Evolutionary conservation across 2,888 invertebrate species (phyloP).

Genomic region (Melinaea marsaeus): DNA sequence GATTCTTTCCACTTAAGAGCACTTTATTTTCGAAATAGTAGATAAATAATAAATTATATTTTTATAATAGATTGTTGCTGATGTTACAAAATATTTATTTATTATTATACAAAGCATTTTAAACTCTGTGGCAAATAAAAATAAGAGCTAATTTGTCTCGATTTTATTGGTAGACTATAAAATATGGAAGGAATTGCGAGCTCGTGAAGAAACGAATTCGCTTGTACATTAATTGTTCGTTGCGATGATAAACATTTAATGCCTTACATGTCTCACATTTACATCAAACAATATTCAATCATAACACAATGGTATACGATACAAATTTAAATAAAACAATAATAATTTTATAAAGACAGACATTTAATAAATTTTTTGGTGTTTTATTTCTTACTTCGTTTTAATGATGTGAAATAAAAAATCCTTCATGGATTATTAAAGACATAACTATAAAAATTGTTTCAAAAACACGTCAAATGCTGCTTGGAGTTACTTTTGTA

Average conservation of each 20-base stretch:
- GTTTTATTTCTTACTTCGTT: too few species aligned
- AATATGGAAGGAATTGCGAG: constrained; percentile 17
- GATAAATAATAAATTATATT: too few species aligned
- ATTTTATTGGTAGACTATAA: constrained; percentile 1
- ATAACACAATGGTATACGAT: background rate
- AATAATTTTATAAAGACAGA: background rate
- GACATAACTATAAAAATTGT: too few species aligned
- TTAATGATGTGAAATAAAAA: too few species aligned
- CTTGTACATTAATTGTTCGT: constrained; percentile 19
- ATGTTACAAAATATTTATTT: background rate
- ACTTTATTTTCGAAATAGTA: too few species aligned
- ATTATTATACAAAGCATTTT: background rate
- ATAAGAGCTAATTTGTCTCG: constrained; percentile 11
- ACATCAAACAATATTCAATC: constrained; percentile 5
- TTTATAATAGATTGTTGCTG: too few species aligned
- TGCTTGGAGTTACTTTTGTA: too few species aligned
- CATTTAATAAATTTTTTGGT: too few species aligned
- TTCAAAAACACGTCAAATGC: too few species aligned
- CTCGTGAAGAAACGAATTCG: constrained; percentile 20
- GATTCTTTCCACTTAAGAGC: too few species aligned
- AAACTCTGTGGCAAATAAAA: background rate
- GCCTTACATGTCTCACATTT: constrained; percentile 14
- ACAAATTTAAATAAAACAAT: background rate
- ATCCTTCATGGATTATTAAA: too few species aligned
- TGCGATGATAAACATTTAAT: constrained; percentile 16